Conservation (phyloP, 1,140 invertebrate species). For the Anoplophora glabripennis region DNA sequence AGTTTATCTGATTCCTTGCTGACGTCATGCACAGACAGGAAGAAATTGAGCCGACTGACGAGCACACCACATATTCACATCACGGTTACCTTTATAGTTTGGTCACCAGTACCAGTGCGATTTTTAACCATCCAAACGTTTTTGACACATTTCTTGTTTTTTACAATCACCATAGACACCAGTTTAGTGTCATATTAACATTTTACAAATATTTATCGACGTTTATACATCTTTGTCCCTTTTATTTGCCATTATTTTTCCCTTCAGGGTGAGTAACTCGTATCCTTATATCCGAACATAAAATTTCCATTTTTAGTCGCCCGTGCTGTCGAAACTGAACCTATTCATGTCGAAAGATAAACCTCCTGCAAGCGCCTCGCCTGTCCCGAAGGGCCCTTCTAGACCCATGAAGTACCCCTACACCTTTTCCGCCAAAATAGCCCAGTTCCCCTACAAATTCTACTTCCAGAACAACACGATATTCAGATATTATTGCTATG, state of each 20-base stretch:
- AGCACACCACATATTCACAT: no score
- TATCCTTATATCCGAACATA: not conserved
- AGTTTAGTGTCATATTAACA: no score
- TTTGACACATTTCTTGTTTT: no score
- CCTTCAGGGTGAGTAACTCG: not conserved
- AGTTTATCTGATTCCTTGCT: no score
- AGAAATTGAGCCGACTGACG: no score
- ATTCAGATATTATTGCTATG: slow-evolving; percentile 51
- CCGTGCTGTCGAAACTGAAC: not conserved
- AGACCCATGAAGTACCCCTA: slow-evolving; percentile 63
- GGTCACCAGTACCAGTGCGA: no score
- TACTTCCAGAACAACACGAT: slow-evolving; percentile 55
- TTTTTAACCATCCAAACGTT: no score
- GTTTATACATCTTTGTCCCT: no score
- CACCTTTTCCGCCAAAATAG: slow-evolving; percentile 57
- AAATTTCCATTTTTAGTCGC: not conserved
- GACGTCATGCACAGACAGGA: no score
- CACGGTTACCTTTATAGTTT: no score
- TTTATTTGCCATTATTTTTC: not conserved
- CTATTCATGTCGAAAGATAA: not conserved
- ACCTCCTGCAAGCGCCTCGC: not conserved
- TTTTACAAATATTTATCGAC: no score
- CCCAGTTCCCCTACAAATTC: slow-evolving; percentile 58
- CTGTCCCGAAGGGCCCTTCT: not conserved
- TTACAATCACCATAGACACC: no score